Evolutionary conservation across 2,113 vertebrate species (phyloP).

Genomic region (Mustelus asterias): DNA sequence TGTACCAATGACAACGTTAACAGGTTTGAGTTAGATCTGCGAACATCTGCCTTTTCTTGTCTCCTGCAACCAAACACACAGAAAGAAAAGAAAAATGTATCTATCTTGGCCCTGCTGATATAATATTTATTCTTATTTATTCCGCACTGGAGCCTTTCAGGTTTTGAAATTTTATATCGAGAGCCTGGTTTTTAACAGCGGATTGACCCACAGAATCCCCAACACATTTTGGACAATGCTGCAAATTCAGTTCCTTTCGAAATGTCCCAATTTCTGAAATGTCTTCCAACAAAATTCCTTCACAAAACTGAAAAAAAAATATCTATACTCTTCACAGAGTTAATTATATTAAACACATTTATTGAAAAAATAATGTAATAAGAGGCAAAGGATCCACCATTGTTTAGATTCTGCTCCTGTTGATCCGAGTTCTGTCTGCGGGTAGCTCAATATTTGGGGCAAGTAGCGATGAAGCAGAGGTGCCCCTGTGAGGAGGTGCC

Average conservation of each 20-base stretch:
- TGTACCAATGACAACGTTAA: not conserved
- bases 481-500: not conserved
- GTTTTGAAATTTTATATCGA: not conserved
- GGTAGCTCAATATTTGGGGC: not conserved
- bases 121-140: not conserved
- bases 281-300: not conserved
- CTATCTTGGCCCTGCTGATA: not conserved
- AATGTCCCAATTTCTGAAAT: not conserved
- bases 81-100: not conserved
- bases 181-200: not conserved
- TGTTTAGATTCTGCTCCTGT: not conserved
- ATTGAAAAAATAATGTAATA: not conserved
- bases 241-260: not conserved
- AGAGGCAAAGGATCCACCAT: not conserved
- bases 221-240: not conserved
- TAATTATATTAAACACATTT: too few relatives aligned
- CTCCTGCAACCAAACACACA: not conserved
- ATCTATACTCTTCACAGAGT: not conserved
- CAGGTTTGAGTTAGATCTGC: not conserved
- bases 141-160: not conserved
- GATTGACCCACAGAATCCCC: not conserved
- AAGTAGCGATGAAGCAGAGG: not conserved
- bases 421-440: not conserved
- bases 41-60: not conserved
- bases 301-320: not conserved